A percentile compares a stretch with the other conserved stretches of the same genome.
These are phyloP conservation scores for Brachionus paranguensis DNA, from an alignment of 1,140 invertebrate genomes.

Conservation along the genomic window DNA sequence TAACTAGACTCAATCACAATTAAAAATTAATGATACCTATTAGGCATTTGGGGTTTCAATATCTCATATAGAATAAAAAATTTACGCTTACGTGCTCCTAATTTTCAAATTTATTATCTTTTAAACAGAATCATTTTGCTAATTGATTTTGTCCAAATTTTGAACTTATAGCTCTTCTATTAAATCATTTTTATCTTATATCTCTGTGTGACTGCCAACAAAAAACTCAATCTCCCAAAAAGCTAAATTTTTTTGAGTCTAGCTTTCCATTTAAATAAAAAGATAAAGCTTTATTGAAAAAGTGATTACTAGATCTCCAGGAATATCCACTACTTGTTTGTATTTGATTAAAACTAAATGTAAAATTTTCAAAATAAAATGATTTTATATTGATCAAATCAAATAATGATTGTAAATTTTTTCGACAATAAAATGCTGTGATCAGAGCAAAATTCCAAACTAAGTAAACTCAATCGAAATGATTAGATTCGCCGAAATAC, in stretches of 20 bases:
- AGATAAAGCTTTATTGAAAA: background rate
- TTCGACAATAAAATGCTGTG: background rate
- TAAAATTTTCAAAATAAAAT: background rate
- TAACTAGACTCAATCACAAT: constrained; percentile 8
- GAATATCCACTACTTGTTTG: background rate
- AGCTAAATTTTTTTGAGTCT: background rate
- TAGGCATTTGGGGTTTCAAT: background rate
- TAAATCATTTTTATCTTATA: background rate
- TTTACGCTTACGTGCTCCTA: background rate
- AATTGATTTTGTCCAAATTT: background rate
- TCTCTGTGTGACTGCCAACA: too few species aligned
- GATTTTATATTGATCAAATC: background rate
- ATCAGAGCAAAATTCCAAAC: background rate
- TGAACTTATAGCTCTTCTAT: background rate
- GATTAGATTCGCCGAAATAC: background rate
- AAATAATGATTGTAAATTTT: background rate
- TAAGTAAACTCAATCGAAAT: background rate
- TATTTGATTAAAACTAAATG: background rate
- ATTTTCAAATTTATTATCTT: background rate
- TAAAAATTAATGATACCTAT: constrained; percentile 30
- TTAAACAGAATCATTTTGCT: background rate
- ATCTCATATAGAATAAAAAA: background rate
- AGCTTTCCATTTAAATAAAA: background rate
- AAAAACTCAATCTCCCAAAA: too few species aligned
- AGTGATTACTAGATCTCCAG: background rate